Base-by-base conservation (phyloP, 2,113 vertebrate genomes). In the Spea multiplicata region DNA sequence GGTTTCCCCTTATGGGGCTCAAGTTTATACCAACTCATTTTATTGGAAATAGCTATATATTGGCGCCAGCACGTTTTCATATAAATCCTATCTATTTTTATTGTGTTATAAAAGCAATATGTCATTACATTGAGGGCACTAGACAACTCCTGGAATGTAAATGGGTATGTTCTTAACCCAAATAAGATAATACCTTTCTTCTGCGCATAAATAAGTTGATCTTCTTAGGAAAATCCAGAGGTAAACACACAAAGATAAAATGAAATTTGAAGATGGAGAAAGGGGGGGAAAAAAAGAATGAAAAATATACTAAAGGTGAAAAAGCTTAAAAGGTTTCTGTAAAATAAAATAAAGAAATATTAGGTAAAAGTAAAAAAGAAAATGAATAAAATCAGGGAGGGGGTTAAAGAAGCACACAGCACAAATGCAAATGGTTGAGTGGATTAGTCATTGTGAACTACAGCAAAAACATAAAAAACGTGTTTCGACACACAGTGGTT, bases 141-240 rank as follows among this genome's bases (percentile, higher is more conserved):
- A 30, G 30, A 30, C 50, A 52, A 52, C 50, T 52, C 3, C 6
- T 12, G 57, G 13, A 61, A 61, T 61, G 57, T 3, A 61, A 12
- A 61, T n/a, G 13, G 14, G 14, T 10, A n/a, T 13, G 14, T 61
- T 61, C 57, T 73, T 44, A 13, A 6, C 30, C 61, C 17, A 84
- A 74, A n/a, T 83, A 74, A 75, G 83, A 87, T 85, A 93, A 93
- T 97, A 97, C 95, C 95, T 97, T 95, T 96, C 92, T 93, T 95
- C 85, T 94, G 95, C 90, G 93, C 85, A 94, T 93, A 95, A 92
- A 92, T 95, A 91, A 93, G 92, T 86, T 93, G 93, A 89, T 95
- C 95, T 96, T 97, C 95, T 95, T 93, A 93, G 88, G 90, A 94
- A 91, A 90, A 93, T 92, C 94, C 94, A 94, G 90, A 91, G 88